Conservation (phyloP, 2,113 vertebrate species). For the human (Homo sapiens) region GRCh38 chr5:24917001-24917500, state of each 20-base stretch:
- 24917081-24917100: slow-evolving; percentile 15
- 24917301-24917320: background rate
- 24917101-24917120: background rate
- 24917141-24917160: slow-evolving; percentile 5
- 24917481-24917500: slow-evolving; percentile 29
- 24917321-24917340: background rate
- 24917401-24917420: background rate
- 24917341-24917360: background rate
- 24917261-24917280: background rate
- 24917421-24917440: background rate
- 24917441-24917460: background rate
- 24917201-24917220: background rate
- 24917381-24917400: background rate
- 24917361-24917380: background rate
- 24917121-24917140: slow-evolving; percentile 23
- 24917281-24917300: background rate
- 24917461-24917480: background rate
- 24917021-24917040: slow-evolving; percentile 57
- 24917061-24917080: slow-evolving; percentile 27
- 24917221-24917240: background rate
- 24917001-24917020: slow-evolving; percentile 67
- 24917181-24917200: background rate
- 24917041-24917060: slow-evolving; percentile 55
- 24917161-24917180: background rate
- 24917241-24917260: background rate